Evolutionary conservation across 64 coral and sea anemone genomes (phyloP), one percentile per base, ranked within the genome.

Genomic region (Montipora efflorescens): DNA sequence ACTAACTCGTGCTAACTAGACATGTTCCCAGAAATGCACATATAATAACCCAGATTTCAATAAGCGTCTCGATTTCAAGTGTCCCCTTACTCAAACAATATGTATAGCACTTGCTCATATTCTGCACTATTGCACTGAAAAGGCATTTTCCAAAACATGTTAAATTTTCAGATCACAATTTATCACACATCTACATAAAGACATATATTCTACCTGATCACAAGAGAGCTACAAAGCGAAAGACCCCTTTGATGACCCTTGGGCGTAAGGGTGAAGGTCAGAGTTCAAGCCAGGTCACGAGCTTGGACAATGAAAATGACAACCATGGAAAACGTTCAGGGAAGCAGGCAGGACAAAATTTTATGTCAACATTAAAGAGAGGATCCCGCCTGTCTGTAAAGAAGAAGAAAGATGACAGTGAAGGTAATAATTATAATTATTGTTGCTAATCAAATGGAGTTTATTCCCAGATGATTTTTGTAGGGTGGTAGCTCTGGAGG

Each of bases 131-230:
- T 36, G 28, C 28, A 36, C 28, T 36, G 28, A 36, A 36, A 36
- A 36, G 28, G 28, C 28, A 36, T 36, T 36, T 36, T 36, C 1
- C 28, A 19, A 68, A 19, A 68, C 64, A 68, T 68, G 10, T 19
- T 68, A 68, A 68, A 68, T 89, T 84, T 86, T 4, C 74, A 98
- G 96, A 61, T 73, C 96, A 98, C 86, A 98, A 92, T 52, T 89
- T 77, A 23, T 92, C 87, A 11, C 77, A 87, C 12, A 20, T 97
- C 15, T 97, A 97, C 49, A 61, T 95, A 12, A 97, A 97, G 77
- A 80, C 72, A 12, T 97, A 95, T 72, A 79, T 97, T 16, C 25
- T 92, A 5, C 96, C 96, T 11, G 93, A 97, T 77, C 91, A 92
- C 47, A 84, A 74, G 47, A 97, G 94, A 57, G 25, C 78, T 3